Percentiles rank a stretch among this genome's conserved stretches.
These are phyloP conservation scores for Saturnia japonica DNA, from an alignment of 2,888 invertebrate species.

Conservation along the genomic window DNA sequence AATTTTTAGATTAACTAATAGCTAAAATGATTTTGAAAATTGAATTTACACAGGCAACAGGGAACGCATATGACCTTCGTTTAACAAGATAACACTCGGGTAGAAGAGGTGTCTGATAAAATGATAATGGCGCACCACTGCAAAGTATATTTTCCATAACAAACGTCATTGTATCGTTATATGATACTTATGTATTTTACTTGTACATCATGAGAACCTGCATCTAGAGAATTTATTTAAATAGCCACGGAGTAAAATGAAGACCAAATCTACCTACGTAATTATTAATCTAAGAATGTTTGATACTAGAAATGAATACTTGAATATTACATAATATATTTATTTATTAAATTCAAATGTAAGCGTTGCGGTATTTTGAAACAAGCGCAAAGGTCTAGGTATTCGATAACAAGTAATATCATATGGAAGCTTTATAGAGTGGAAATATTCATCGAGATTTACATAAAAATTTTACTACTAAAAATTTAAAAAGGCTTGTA, in stretches of 20 bases:
- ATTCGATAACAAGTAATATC: no score
- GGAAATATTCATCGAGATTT: no score
- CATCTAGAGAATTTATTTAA: not conserved
- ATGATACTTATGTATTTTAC: conserved; percentile 1
- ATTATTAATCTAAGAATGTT: not conserved
- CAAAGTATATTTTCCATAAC: conserved; percentile 31
- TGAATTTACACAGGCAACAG: conserved; percentile 34
- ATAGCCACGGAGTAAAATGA: no score
- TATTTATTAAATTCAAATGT: no score
- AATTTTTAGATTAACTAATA: not conserved
- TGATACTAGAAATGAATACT: not conserved
- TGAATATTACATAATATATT: no score
- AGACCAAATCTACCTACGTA: not conserved
- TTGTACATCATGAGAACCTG: not conserved
- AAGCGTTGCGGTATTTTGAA: no score
- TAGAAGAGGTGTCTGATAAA: conserved; percentile 60
- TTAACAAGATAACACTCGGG: conserved; percentile 49
- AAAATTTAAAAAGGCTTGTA: no score
- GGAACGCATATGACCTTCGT: conserved; percentile 53
- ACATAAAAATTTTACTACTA: no score
- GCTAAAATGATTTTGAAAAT: conserved; percentile 27
- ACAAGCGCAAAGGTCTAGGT: no score
- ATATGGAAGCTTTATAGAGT: no score
- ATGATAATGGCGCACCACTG: conserved; percentile 57
- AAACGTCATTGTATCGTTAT: conserved; percentile 13